Evolutionary conservation across 2,888 invertebrate genomes (phyloP).

Genomic region (Hololepta plana): DNA sequence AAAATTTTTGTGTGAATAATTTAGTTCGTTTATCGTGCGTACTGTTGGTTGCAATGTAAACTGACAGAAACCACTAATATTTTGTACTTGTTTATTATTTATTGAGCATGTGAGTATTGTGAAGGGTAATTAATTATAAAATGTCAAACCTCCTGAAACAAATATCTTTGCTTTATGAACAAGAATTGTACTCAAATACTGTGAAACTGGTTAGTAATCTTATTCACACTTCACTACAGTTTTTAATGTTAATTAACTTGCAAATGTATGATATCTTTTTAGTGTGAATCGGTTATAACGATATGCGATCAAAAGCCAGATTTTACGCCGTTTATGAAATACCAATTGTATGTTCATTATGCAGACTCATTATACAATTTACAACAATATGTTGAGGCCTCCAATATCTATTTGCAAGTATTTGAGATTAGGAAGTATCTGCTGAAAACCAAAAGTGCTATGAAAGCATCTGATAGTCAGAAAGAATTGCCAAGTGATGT

Average conservation of each 20-base stretch:
- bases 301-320: conserved; percentile 47
- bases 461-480: conserved; percentile 27
- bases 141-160: conserved; percentile 45
- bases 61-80: no score
- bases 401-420: conserved; percentile 44
- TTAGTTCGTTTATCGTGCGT: no score
- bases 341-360: conserved; percentile 48
- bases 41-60: no score
- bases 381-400: conserved; percentile 48
- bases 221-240: no score
- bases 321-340: conserved; percentile 39
- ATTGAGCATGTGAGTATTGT: no score
- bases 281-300: conserved; percentile 48
- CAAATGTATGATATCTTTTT: no score
- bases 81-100: no score
- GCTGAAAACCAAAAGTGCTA: conserved; percentile 31
- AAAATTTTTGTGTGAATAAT: no score
- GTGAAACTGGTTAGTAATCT: conserved; percentile 44
- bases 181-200: conserved; percentile 53
- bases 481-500: conserved; percentile 37
- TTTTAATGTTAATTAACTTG: no score
- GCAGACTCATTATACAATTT: conserved; percentile 50
- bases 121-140: conserved; percentile 15
- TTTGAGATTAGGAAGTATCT: conserved; percentile 45
- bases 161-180: conserved; percentile 48